Evolutionary conservation across 2,113 vertebrate species (phyloP), one percentile per base, ranked within the genome.

Genomic region (Oreotrochilus melanogaster): DNA sequence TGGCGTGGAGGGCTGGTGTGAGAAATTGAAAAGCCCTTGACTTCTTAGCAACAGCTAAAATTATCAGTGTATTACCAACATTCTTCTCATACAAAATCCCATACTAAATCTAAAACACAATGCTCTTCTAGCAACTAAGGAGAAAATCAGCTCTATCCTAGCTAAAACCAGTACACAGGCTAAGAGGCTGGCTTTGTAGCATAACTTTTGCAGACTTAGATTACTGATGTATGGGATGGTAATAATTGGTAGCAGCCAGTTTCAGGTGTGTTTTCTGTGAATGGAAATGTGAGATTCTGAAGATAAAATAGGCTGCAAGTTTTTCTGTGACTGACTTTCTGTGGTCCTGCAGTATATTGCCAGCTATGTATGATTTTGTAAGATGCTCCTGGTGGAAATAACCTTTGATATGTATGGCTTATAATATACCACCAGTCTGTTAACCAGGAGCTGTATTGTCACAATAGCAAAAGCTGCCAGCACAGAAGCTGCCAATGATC

Each of bases 381-480:
- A 13, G 39, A 39, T 18, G 4, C 43, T 76, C 21, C 22, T 57
- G 5, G 4, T 64, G 27, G 54, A 72, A 53, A 19, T 87, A 28
- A 28, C 3, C 18, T 83, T 78, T 58, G 19, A 3, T 5, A 5
- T 70, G 91, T 43, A 51, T 45, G 51, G 21, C 33, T 76, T 24
- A 14, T 72, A 16, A 14, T 94, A 56, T 11, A 62, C 28, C 14
- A 79, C 11, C 17, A 54, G 25, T 35, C 15, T 76, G 12, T 88
- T 97, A 85, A 95, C n/a, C 30, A 71, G 31, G 17, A 61, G 43
- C 48, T 42, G 2, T 91, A 22, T 71, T 95, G 51, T 96, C 93
- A 97, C 84, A 84, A 78, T n/a, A 94, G 98, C 94, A 91, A 97
- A 97, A 90, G 61, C 88, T 97, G 53, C 81, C 35, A 95, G 19